Conservation (phyloP, 2,113 vertebrate species). For the Elgaria multicarinata region DNA sequence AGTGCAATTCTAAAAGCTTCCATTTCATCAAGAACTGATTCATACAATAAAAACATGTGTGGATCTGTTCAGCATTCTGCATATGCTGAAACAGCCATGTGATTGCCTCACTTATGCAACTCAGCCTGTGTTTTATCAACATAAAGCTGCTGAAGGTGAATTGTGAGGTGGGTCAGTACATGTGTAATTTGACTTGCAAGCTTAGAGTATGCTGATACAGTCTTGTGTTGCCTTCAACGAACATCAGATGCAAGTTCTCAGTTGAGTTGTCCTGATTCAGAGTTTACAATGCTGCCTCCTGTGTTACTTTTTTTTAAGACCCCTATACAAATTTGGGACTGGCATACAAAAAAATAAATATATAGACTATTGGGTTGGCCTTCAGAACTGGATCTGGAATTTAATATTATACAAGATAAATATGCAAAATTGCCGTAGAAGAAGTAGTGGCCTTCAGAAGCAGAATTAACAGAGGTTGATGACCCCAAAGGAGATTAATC, state of each 20-base stretch:
- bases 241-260: neutral
- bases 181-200: neutral
- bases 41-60: neutral
- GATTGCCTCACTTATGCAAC: neutral
- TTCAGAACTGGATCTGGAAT: neutral
- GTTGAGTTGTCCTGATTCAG: neutral
- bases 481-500: neutral
- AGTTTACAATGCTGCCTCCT: neutral
- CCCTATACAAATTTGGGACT: neutral
- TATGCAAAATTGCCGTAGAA: neutral
- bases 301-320: neutral
- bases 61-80: neutral
- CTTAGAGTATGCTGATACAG: neutral
- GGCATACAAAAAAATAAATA: neutral
- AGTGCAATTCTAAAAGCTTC: neutral
- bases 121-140: neutral
- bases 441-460: neutral
- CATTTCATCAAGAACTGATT: neutral
- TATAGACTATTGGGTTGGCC: neutral
- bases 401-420: neutral
- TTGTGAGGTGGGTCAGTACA: neutral
- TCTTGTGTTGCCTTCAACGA: neutral
- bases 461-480: neutral
- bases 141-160: neutral
- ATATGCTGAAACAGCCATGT: neutral